Conservation (phyloP, 1,140 invertebrate species). For the Dufourea novaeangliae region DNA sequence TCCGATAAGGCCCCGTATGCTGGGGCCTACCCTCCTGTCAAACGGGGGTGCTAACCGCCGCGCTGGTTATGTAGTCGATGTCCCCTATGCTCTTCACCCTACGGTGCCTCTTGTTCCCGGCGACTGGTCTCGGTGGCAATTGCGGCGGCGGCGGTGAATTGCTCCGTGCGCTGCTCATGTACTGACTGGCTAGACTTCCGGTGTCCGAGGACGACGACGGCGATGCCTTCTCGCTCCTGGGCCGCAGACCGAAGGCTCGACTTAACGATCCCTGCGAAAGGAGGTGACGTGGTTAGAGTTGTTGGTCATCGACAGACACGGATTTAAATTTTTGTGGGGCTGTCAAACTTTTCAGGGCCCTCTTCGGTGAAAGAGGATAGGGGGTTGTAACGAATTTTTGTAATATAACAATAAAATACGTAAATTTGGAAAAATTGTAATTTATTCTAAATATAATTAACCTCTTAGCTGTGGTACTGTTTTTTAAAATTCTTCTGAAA, state of each 20-base stretch:
- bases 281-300: not conserved
- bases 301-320: no score
- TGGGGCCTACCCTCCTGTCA: slow-evolving; percentile 80
- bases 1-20: slow-evolving; percentile 78
- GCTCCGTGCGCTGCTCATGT: slow-evolving; percentile 78
- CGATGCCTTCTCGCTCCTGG: slow-evolving; percentile 83
- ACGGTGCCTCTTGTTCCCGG: slow-evolving; percentile 83
- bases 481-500: no score
- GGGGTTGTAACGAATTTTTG: no score
- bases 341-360: no score
- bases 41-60: slow-evolving; percentile 78
- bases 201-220: slow-evolving; percentile 84
- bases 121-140: slow-evolving; percentile 74
- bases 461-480: no score
- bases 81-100: slow-evolving; percentile 88
- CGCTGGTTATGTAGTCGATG: slow-evolving; percentile 84
- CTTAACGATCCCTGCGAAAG: slow-evolving; percentile 88
- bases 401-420: no score
- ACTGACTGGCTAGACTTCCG: slow-evolving; percentile 82
- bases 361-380: no score
- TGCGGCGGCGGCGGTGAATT: slow-evolving; percentile 78
- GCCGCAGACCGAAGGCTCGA: slow-evolving; percentile 87
- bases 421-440: no score
- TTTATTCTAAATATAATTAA: no score
- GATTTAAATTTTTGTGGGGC: no score